Conservation (phyloP, 2,888 invertebrate genomes). For the Limnephilus rhombicus region DNA sequence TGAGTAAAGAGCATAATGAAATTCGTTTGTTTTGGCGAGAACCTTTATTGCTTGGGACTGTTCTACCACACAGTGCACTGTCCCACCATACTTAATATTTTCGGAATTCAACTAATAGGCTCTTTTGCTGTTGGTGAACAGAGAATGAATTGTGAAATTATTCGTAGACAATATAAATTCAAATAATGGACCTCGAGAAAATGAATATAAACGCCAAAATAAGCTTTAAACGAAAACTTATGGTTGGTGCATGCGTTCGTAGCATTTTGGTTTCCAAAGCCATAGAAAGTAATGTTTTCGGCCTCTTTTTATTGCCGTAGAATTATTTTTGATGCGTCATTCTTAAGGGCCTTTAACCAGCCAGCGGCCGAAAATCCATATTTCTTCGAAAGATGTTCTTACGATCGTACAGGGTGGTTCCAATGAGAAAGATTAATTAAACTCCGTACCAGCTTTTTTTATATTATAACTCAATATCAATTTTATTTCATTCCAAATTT, state of each 20-base stretch:
- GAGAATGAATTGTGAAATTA: neutral
- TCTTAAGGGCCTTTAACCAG: too few species aligned
- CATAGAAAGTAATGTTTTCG: neutral
- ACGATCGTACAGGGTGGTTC: too few species aligned
- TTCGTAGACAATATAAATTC: neutral
- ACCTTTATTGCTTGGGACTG: neutral
- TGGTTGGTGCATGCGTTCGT: neutral
- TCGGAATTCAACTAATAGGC: neutral
- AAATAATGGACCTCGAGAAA: neutral
- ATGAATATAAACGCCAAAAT: neutral
- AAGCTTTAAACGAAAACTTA: neutral
- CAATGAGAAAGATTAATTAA: too few species aligned
- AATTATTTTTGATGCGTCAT: neutral
- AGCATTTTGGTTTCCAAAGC: neutral
- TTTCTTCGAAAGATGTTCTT: too few species aligned
- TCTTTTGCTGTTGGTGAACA: neutral
- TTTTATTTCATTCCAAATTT: too few species aligned
- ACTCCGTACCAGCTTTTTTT: too few species aligned
- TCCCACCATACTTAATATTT: neutral
- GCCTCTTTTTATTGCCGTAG: neutral
- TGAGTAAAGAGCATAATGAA: neutral
- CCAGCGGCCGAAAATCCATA: too few species aligned
- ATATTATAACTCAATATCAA: too few species aligned
- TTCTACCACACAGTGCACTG: neutral
- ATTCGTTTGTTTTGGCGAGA: neutral